Base-by-base conservation (phyloP, 2,113 vertebrate genomes). In the Pogonocichla stellata region DNA sequence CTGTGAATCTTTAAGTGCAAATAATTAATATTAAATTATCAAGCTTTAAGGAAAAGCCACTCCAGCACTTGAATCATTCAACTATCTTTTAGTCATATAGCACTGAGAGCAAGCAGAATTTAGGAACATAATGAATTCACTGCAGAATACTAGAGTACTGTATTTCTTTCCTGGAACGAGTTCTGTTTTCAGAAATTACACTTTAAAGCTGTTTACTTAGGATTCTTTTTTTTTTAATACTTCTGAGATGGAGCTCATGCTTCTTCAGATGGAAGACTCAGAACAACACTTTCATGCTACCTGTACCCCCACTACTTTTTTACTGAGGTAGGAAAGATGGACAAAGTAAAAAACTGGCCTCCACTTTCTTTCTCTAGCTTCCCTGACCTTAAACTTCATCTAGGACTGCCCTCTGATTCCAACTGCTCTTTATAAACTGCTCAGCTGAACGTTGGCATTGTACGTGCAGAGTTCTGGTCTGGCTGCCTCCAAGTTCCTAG, bases 401-500 rank as follows among this genome's bases (percentile, higher is more conserved):
- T 75, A 6, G 24, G 31, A 10, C 19, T 67, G 42, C 26, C 40
- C 66, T 69, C 54, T 66, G 34, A 29, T 84, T 65, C 53, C 3
- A 2, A 33, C n/a, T 33, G 23, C 25, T 80, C 78, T 48, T 75
- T 62, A 10, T 14, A 10, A 84, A 85, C 14, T 40, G 42, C 60
- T 54, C 16, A 24, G 38, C 67, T 81, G 60, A 86, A 87, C 6
- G 24, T 56, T 56, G 51, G 36, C 2, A 4, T 6, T 70, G 42
- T 50, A 40, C 4, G 2, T 26, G 62, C 79, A 38, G 4, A 65
- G 18, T 34, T 58, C 58, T 73, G 50, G 7, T 28, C 47, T 58
- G 56, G 42, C 67, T 36, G 65, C 83, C 56, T 48, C 77, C 65
- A 61, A 84, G 77, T 87, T 94, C 91, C 93, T 87, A 93, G 86